Evolutionary conservation across 2,888 invertebrate species (phyloP), one percentile per base, ranked within the genome.

Genomic region (Diarsia dahlii): DNA sequence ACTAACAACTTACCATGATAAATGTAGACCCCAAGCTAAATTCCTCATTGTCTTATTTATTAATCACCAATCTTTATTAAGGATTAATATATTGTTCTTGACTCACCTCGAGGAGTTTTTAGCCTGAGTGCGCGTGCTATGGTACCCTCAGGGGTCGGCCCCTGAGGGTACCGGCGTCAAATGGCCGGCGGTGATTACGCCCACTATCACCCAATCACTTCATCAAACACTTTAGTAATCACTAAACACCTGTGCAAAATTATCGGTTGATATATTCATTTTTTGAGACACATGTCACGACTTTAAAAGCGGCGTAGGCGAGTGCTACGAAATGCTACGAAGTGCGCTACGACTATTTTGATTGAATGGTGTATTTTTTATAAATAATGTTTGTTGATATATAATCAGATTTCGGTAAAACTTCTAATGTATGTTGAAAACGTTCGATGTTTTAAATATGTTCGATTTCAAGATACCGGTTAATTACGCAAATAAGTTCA

Each of bases 161-260:
- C 79, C 87, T 71, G 60, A 71, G 75, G 81, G 79, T 45, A 70
- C 52, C 81, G 87, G 84, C 66, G 81, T 84, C 80, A 82, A 71
- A 76, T 52, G 80, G 77, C 87, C 82, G 75, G 60, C 82, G 86
- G 88, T 56, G 39, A 82, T 64, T 71, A 75, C 88, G 80, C 87
- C 85, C 88, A 88, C 84, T 64, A 76, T 75, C 77, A 83, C 77
- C 78, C 70, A 86, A 82, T 87, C 82, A 82, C 74, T 88, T 87
- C 80, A 76, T 80, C 67, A 84, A 80, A 79, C 74, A 84, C 80
- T 82, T 84, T 54, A 87, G 74, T 74, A 68, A 79, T 45, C 54
- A 70, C 82, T 81, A 78, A 82, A 79, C 84, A 87, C 86, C 80
- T 84, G 69, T 80, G 77, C 79, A 12, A 70, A 85, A 83, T 73